Base-by-base conservation (phyloP, 2,797 vertebrate genomes). In the Oryzias sinensis region DNA sequence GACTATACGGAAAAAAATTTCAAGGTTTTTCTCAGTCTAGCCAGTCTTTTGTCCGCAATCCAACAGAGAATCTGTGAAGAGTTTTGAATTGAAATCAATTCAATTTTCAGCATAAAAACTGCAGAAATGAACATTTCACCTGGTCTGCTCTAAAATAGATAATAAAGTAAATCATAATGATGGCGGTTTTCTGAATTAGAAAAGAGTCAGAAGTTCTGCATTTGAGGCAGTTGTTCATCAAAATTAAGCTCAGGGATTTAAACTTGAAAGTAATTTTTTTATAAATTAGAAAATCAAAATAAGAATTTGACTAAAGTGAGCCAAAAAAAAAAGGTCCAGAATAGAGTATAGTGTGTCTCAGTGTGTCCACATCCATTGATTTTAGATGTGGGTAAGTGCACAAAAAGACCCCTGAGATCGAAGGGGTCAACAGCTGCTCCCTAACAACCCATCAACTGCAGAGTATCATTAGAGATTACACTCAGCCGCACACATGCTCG, bases 401-500 rank as follows among this genome's bases (percentile, higher is more conserved):
- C 88, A 90, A 86, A 85, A 80, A 90, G 87, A 90, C 89, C 89
- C 89, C 87, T 82, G 88, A 88, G 86, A 90, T 83, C 77, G 71
- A 33, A 88, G 85, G 85, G 90, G 90, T 91, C 90, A 92, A 89
- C 85, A 83, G 83, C 87, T 88, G 89, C 88, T 92, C 89, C 88
- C 89, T 85, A 83, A 91, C 83, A 89, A 82, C 87, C 90, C 90
- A 92, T 93, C 90, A 92, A 91, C 92, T 84, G 80, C 82, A 84
- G 84, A 87, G 82, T 92, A 87, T 91, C 88, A 88, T 89, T 89
- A 90, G 90, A 91, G 87, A 91, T 82, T 84, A 86, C 87, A 85
- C 87, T 85, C 79, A 79, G 54, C 73, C 64, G 70, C 70, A 60
- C 69, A 60, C 50, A 62, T 47, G 58, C 71, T 42, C 77, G 53